Base-by-base conservation (phyloP, 2,888 invertebrate genomes). In the Campoletis raptor region DNA sequence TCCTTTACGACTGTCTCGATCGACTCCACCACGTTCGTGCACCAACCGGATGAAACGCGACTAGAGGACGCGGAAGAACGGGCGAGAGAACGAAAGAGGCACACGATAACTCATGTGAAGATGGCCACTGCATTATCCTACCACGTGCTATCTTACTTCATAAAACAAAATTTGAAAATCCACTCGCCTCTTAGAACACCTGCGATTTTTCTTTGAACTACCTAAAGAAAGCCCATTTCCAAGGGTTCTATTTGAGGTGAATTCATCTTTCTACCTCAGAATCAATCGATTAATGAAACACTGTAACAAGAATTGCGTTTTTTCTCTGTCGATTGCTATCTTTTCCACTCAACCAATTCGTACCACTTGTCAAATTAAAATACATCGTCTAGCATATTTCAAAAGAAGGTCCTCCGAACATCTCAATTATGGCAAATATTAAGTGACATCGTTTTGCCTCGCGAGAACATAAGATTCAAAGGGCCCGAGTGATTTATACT, bases 1-100 rank as follows among this genome's bases (percentile, higher is more conserved):
- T 84, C 86, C 86, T 86, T 86, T 84, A 86, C 84, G 86, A 86
- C 84, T 84, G 84, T 84, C 84, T 84, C 78, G 84, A 86, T 84
- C 81, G 84, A 79, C 81, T 79, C 74, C 76, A 66, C 40, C 78
- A 36, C 78, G 78, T 66, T 76, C 81, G 74, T 82, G 67, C 70
- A 36, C 80, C 40, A 57, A 82, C 42, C 74, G 69, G 81, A 84
- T 86, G 81, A 82, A 82, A 69, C 79, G 66, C 86, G 79, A 81
- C 73, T 30, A 30, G 81, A 84, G 64, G 52, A 83, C 54, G 57
- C 77, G 74, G 74, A 78, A 83, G 67, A 83, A 45, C 52, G 67
- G 67, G 42, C 52, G 42, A 82, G 69, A 83, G 52, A 79, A 80
- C 72, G 67, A 79, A 66, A 57, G 70, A 61, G 48, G 54, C 66